Percentiles rank a stretch among this genome's conserved stretches.
These are phyloP conservation scores for Noctua pronuba DNA, from an alignment of 2,888 invertebrate genomes.

Conservation along the genomic window DNA sequence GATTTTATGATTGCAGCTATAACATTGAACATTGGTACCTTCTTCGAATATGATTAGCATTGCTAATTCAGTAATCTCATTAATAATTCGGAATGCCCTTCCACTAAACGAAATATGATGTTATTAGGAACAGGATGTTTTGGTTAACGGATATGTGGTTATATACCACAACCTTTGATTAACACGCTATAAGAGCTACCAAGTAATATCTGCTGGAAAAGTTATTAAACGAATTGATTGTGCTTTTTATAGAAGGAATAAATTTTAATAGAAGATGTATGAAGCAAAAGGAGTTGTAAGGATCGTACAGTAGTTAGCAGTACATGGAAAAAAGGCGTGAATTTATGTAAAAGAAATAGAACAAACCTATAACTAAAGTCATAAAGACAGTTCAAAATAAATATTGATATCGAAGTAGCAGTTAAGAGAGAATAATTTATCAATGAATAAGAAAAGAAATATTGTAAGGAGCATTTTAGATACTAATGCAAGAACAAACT, in stretches of 20 bases:
- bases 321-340: neutral
- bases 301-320: neutral
- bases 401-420: neutral
- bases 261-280: neutral
- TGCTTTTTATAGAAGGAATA: neutral
- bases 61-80: slow-evolving; percentile 30
- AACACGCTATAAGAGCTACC: neutral
- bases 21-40: slow-evolving; percentile 28
- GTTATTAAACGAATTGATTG: neutral
- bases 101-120: slow-evolving; percentile 3
- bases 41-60: slow-evolving; percentile 34
- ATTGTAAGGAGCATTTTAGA: neutral
- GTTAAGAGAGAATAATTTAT: neutral
- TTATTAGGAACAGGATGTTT: slow-evolving; percentile 31
- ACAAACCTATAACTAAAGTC: neutral
- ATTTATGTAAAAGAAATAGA: neutral
- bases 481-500: neutral
- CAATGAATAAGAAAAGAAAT: neutral
- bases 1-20: slow-evolving; percentile 29
- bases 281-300: neutral
- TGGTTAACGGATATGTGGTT: neutral
- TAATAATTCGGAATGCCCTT: slow-evolving; percentile 26
- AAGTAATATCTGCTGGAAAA: neutral
- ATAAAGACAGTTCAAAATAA: neutral
- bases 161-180: neutral